Evolutionary conservation across 2,888 invertebrate genomes (phyloP).

Genomic region (Polydrusus tereticollis): DNA sequence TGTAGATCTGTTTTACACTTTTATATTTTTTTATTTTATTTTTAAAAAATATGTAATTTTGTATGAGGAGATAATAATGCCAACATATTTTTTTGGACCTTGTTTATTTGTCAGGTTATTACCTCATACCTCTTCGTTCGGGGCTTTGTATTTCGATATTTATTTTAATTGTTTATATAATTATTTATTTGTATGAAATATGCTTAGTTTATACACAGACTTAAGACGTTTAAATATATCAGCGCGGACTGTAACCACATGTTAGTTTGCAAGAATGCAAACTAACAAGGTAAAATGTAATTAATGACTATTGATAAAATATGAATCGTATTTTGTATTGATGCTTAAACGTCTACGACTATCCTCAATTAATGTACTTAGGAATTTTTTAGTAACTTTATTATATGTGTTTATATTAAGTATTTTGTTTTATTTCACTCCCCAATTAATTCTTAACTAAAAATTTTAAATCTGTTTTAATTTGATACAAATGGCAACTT

Average conservation of each 20-base stretch:
- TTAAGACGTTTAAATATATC: neutral
- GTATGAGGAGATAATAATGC: neutral
- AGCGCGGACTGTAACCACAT: too few relatives aligned
- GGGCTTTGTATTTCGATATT: too few relatives aligned
- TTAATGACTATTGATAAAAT: too few relatives aligned
- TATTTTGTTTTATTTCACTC: neutral
- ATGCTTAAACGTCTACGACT: neutral
- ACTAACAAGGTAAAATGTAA: too few relatives aligned
- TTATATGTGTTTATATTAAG: neutral
- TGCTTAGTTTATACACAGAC: neutral
- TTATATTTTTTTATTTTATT: neutral
- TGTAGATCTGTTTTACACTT: conserved; percentile 7
- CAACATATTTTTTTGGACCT: neutral
- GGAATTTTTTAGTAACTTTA: neutral
- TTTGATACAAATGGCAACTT: too few relatives aligned
- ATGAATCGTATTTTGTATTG: too few relatives aligned
- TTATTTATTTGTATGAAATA: neutral
- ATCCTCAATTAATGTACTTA: neutral
- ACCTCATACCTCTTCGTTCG: too few relatives aligned
- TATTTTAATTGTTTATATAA: neutral
- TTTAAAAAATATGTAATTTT: neutral
- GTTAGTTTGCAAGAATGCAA: too few relatives aligned
- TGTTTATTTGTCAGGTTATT: neutral
- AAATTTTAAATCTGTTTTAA: too few relatives aligned
- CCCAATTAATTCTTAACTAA: neutral